Base-by-base conservation (phyloP, 92 coral and sea anemone genomes). In the Porites lobata region DNA sequence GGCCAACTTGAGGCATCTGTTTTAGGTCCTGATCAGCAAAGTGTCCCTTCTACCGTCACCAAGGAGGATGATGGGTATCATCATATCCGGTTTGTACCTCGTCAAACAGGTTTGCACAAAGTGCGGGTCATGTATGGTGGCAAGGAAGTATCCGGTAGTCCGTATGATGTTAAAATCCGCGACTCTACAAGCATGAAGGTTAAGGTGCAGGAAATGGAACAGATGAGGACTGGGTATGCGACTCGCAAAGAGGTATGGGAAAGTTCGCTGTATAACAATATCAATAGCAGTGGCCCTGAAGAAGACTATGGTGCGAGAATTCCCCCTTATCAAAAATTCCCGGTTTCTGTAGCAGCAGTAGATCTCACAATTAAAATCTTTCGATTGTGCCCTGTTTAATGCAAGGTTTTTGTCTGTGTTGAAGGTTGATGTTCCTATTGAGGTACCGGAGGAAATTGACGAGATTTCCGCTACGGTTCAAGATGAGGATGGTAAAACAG, bases 1-100 rank as follows among this genome's bases (percentile, higher is more conserved):
- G 99, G 99, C 50, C 90, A 88, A 54, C 86, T 97, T 3, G 96
- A 94, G 72, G 98, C 98, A 8, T 77, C 92, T 19, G 92, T 92
- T 68, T 73, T 91, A 70, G 98, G 95, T 18, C 97, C 98, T 72
- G 98, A 94, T 32, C 91, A 93, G 24, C 72, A 83, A 51, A 90
- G 90, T 7, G 92, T 97, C 57, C 94, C 98, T 18, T 85, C 98
- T 51, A 86, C 90, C 17, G 96, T 97, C 65, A 89, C 93, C 29
- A 89, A 93, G 68, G 98, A 96, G 78, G 67, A 80, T 32, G 99
- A 94, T 75, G 94, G 96, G 51, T 90, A 95, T 77, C 95, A 95
- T 67, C 95, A 95, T 67, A 92, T 93, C 77, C 89, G 94, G 76
- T 95, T 95, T 72, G 87, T 93, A 58, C 98, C 98, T 18, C 89